Evolutionary conservation across 1,140 invertebrate species (phyloP), one percentile per base, ranked within the genome.

Genomic region (Cydia strobilella): DNA sequence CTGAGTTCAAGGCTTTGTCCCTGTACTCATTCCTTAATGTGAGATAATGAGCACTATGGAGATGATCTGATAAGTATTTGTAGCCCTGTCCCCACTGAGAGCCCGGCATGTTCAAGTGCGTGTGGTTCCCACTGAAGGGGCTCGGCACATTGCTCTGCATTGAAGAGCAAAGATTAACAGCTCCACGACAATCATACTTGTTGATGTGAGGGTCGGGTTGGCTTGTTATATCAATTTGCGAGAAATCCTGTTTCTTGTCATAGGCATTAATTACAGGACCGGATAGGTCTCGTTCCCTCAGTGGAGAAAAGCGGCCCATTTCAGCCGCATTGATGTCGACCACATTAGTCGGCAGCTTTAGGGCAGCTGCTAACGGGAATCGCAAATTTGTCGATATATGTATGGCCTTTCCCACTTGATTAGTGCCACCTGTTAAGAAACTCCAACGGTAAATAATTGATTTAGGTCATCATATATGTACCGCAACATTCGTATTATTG

Each of bases 131-230:
- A 69, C 92, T 93, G 80, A 94, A 96, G n/a, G 96, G 96, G 72
- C 94, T 94, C 0, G 96, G 96, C 0, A 96, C 96, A 88, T 95
- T 96, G 35, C 94, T 96, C 83, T 96, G 96, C 96, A 96, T 96
- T 0, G 94, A 94, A 2, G 95, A 95, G 77, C 94, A 95, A 1
- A 96, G 86, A 86, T 94, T 96, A 1, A 96, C 93, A 1, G 94
- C 93, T 15, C 95, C 95, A n/a, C 93, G 93, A 75, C 94, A 96
- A 80, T 96, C 96, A 86, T 96, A 96, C n/a, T 94, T 95, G 69
- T 94, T 94, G 2, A 95, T 87, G 82, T 95, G 94, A 0, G 92
- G 93, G 86, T 96, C 94, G 73, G 79, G 81, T 74, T 87, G 86
- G 18, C 87, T 72, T 62, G 90, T 93, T 62, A 93, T 86, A 76